Base-by-base conservation (phyloP, 2,888 invertebrate genomes). In the Tanaodytes sp. region DNA sequence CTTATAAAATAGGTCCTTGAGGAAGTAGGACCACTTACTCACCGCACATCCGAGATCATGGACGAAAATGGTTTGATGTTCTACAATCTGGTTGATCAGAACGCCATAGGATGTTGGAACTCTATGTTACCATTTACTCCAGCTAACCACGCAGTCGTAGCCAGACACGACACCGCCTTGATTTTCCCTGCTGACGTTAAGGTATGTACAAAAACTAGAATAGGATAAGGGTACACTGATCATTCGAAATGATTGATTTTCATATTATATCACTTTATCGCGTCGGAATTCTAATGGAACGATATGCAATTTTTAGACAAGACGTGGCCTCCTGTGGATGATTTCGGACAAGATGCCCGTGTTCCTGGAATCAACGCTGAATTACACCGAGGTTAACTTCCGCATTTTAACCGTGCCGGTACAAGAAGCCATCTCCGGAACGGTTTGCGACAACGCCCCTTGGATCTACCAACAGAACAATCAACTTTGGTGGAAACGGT, bases 91-190 rank as follows among this genome's bases (percentile, higher is more conserved):
- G 89, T 95, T 62, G 93, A 93, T 81, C 91, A 91, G 80, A 94
- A 94, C 78, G 92, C 92, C 0, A 88, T 95, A 4, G 94, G 93
- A 1, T 95, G 94, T 80, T 94, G 94, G 93, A 92, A 92, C 75
- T 90, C 90, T 0, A 87, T 87, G 8, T 85, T 89, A 62, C 90
- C 91, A 0, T 91, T 91, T 74, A 86, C 88, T 14, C 88, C 90
- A 0, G 87, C 90, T 68, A 91, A 91, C 79, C 89, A 91, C 19
- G 93, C 87, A 11, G 82, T 93, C 4, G 90, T 91, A 1, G 94
- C 93, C 74, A 90, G 89, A 71, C 93, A 94, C 78, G 92, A 93
- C 79, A 89, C 89, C 0, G 91, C 90, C 6, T 85, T 95, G 20
- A 90, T 93, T 19, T 94, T 94, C 81, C 94, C 94, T 0, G 88